phyloP scores from a whole-genome alignment of 2,113 vertebrate genomes.

The Forbesichthys agassizii region DNA sequence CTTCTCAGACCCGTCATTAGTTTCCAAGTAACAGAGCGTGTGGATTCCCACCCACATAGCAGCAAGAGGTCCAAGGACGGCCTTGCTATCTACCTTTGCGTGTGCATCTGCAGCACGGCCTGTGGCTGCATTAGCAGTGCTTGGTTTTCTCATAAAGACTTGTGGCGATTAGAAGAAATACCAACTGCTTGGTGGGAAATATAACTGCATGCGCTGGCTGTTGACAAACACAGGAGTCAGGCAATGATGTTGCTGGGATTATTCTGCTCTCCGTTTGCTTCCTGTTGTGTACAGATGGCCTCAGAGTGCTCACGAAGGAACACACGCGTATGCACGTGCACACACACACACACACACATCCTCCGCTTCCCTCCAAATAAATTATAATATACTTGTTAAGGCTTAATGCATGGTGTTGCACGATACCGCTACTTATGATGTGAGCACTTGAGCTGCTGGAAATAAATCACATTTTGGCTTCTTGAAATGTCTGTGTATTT shows the following conservation, averaged over 20 bases:
- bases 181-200: neutral
- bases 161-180: neutral
- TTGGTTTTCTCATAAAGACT: constrained; percentile 14
- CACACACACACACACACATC: constrained; percentile 13
- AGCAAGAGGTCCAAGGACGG: constrained; percentile 49
- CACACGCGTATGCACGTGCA: constrained; percentile 2
- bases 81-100: constrained; percentile 38
- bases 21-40: constrained; percentile 75
- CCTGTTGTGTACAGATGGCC: constrained; percentile 30
- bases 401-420: no score
- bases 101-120: neutral
- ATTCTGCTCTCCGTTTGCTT: constrained; percentile 21
- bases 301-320: constrained; percentile 11
- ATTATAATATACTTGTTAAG: no score
- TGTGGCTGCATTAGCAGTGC: constrained; percentile 13
- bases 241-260: neutral
- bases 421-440: no score
- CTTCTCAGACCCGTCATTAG: constrained; percentile 45
- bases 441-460: no score
- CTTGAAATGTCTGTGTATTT: no score
- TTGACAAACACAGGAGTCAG: neutral
- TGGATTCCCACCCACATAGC: constrained; percentile 66
- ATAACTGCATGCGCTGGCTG: neutral
- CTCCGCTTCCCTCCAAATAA: neutral
- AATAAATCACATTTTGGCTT: no score